Base-by-base conservation (phyloP, 2,888 invertebrate genomes). In the Eupithecia insigniata region DNA sequence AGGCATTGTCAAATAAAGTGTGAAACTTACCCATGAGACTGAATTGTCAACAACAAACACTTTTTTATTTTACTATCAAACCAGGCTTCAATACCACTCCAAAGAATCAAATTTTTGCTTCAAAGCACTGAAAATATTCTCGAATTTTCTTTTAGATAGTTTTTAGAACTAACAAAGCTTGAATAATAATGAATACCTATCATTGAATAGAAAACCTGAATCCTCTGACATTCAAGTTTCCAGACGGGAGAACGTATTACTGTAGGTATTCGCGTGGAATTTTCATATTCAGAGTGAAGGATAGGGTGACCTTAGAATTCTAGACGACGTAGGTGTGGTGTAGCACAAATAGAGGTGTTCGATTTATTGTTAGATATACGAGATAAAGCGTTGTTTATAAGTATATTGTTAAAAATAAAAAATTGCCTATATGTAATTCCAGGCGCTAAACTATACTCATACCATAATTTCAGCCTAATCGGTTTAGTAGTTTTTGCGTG, bases 151-250 rank as follows among this genome's bases (percentile, higher is more conserved):
- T n/a, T 46, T n/a, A n/a, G n/a, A 46, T 46, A 46, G 43, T 43
- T 18, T 18, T 1, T 1, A 5, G 36, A 43, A n/a, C 43, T 22
- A 10, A 51, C n/a, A 51, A 51, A 22, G 22, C 51, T 22, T 51
- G 61, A 61, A 61, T 61, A 34, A 61, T 34, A 61, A 73, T 70
- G 70, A 71, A 69, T 64, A 69, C 67, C 60, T 55, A 71, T 68
- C 55, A 26, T 67, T 70, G 32, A 62, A 70, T 69, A 71, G 51
- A 60, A 65, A 36, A 22, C 39, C 60, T 51, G 32, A 64, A 68
- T 69, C n/a, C 28, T 26, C n/a, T 70, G 70, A 61, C 58, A 74
- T 77, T 68, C 62, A 69, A 72, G 67, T 73, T 60, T 64, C 66
- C 26, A 72, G 60, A 68, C 67, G 43, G 26, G 18, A 60, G 55